Evolutionary conservation across 2,113 vertebrate genomes (phyloP), one percentile per base, ranked within the genome.

Genomic region (Taurulus bubalis): DNA sequence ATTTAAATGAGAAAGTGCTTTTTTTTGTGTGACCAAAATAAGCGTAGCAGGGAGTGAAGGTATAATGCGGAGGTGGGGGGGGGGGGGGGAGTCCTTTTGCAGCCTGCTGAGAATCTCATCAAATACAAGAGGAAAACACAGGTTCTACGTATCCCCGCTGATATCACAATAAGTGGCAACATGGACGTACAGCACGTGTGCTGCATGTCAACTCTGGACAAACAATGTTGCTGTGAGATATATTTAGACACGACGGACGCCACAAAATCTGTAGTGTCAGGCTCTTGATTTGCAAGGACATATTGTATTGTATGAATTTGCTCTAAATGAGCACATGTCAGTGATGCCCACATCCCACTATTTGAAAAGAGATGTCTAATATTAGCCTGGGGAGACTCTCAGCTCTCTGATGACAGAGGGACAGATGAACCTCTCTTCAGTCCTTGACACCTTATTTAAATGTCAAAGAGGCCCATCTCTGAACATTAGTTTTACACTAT

Each of bases 371-470:
- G 59, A 67, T 60, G 77, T 80, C 67, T 87, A 88, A 82, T 86
- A 86, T 79, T 84, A 89, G 70, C 70, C 24, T 0, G 22, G 49
- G 71, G 42, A 81, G 77, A 65, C 64, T 63, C 72, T 71, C 22
- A 15, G 72, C 51, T 82, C 65, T 18, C 42, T 24, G 77, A 82
- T 80, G 90, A 85, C 91, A 85, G 85, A 72, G 67, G 86, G 84
- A 90, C 85, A 18, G 87, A 91, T 87, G 80, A 83, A 90, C 70
- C 76, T 67, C 84, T 75, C 74, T 60, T 87, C 84, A 90, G 78
- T 88, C 85, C 84, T 71, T 82, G 87, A 88, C 84, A 87, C 80
- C 87, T 84, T 70, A 92, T 92, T 91, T 88, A 87, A 90, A 91
- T 87, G 89, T 82, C 20, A 53, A 81, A 87, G 74, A 77, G 80